Conservation (phyloP, 2,113 vertebrate species). For the Rana temporaria region DNA sequence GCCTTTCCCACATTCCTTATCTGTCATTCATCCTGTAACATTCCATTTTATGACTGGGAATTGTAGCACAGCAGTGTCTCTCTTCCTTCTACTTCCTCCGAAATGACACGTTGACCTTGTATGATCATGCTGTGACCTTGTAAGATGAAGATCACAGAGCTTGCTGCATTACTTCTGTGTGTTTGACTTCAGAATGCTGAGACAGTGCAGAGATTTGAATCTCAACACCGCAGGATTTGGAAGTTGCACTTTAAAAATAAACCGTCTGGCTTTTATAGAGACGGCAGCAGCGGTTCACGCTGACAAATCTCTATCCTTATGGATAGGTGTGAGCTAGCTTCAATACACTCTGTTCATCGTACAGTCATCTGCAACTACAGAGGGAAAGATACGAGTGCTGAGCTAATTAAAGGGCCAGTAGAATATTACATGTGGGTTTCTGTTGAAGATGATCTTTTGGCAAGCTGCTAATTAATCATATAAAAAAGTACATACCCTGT, state of each 20-base stretch:
- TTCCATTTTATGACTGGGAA: constrained; percentile 29
- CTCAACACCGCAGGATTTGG: constrained; percentile 53
- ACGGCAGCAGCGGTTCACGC: constrained; percentile 32
- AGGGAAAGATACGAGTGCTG: background rate
- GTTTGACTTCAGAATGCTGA: constrained; percentile 56
- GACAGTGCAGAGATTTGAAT: constrained; percentile 56
- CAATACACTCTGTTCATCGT: background rate
- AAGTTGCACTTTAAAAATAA: constrained; percentile 57
- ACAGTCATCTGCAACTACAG: background rate
- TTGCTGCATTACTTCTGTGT: constrained; percentile 49
- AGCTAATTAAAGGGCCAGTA: background rate
- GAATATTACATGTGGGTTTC: too few relatives aligned
- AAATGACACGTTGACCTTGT: constrained; percentile 53
- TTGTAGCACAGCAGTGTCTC: constrained; percentile 30
- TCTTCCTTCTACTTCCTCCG: constrained; percentile 21
- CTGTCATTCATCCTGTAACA: background rate
- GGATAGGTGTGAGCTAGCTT: constrained; percentile 16
- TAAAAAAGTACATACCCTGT: too few relatives aligned
- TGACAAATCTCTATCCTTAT: constrained; percentile 30
- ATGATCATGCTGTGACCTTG: constrained; percentile 48
- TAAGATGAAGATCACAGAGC: constrained; percentile 50
- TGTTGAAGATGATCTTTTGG: too few relatives aligned
- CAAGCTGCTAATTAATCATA: too few relatives aligned
- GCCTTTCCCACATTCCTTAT: constrained; percentile 21
- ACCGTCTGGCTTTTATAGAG: constrained; percentile 52